A percentile compares a stretch with the other conserved stretches of the same genome.
phyloP scores from a whole-genome alignment of 2,888 invertebrate genomes.

The Cheilosia soror region DNA sequence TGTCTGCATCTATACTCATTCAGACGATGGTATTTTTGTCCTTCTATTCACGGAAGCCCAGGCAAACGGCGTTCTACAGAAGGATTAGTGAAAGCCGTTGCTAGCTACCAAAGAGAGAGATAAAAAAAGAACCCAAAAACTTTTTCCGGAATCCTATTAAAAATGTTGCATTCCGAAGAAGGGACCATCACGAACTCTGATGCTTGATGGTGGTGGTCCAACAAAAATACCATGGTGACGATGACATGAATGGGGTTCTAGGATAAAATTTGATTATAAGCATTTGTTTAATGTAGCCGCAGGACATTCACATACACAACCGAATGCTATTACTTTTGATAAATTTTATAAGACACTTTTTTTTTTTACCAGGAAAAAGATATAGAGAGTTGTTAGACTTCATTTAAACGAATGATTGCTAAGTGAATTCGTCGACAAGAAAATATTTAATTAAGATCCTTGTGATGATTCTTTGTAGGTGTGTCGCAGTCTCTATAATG shows the following conservation, averaged over 20 bases:
- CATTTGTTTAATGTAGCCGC: conserved; percentile 70
- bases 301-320: conserved; percentile 56
- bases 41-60: conserved; percentile 26
- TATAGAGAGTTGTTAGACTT: conserved; percentile 5
- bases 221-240: conserved; percentile 26
- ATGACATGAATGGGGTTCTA: conserved; percentile 16
- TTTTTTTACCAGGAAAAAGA: neutral
- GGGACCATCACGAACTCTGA: neutral
- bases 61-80: conserved; percentile 43
- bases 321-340: neutral
- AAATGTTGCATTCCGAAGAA: conserved; percentile 36
- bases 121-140: conserved; percentile 19
- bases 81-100: conserved; percentile 68
- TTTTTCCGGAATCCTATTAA: conserved; percentile 67
- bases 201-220: neutral
- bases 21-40: conserved; percentile 49
- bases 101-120: conserved; percentile 10
- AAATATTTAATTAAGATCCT: conserved; percentile 74
- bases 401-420: conserved; percentile 63
- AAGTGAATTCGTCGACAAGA: conserved; percentile 72
- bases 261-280: conserved; percentile 64
- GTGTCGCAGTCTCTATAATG: conserved; percentile 10
- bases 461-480: conserved; percentile 54
- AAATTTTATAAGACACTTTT: conserved; percentile 7
- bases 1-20: conserved; percentile 50